Evolutionary conservation across 2,113 vertebrate species (phyloP), one percentile per base, ranked within the genome.

Genomic region (Tyrannus savana): DNA sequence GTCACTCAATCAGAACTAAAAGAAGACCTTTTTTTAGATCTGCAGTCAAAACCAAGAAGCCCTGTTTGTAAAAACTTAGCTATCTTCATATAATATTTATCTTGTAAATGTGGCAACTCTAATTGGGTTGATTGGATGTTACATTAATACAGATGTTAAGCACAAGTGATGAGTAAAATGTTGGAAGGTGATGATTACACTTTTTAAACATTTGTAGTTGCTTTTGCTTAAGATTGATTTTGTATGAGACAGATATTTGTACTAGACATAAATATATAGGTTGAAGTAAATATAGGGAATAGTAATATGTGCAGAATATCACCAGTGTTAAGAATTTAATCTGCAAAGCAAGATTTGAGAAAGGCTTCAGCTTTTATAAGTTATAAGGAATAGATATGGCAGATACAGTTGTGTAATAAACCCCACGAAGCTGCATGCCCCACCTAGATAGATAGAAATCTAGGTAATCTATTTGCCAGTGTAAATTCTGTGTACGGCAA

Each of bases 71-170:
- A 67, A 71, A 92, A 95, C 49, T 39, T 56, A 49, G 3, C 44
- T 58, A 19, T 76, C 95, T 84, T 95, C 89, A 87, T 88, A 89
- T 77, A 47, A 62, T 69, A 75, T 84, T 95, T 96, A 74, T 64
- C 74, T 92, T 87, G 79, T 37, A 94, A 96, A 95, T 88, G 56
- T 64, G 71, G 91, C 77, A 90, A 21, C 44, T 89, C 25, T 64
- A 35, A 44, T 27, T 23, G 39, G 42, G 60, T 93, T 91, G 62
- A 41, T 49, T 73, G 37, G 37, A 46, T 39, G 16, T 42, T 62
- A 28, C 76, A 49, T 59, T 37, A 55, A 56, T 79, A 33, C 46
- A 67, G 35, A 76, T 44, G 12, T 14, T 76, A 76, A 77, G 30
- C 58, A 21, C 16, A 63, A 82, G 24, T 72, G 49, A 47, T 39